Evolutionary conservation across 2,797 vertebrate species (phyloP).

Genomic region (Apogon hyalosoma): DNA sequence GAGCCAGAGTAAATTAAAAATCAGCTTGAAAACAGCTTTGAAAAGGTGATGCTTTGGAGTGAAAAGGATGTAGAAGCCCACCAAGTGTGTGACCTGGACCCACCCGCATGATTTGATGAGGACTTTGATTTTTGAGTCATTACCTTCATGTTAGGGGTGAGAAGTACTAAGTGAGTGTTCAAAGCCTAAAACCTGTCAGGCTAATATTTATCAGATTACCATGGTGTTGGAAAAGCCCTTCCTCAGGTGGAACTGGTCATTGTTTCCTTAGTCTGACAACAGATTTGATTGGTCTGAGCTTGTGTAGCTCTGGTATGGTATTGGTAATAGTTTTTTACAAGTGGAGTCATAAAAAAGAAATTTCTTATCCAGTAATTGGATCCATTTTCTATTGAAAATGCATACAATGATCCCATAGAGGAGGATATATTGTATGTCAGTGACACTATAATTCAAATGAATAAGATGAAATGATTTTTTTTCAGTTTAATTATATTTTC

Average conservation of each 20-base stretch:
- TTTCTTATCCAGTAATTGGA: no score
- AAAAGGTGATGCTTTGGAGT: conserved; percentile 67
- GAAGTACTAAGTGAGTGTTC: conserved; percentile 81
- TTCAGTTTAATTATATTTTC: no score
- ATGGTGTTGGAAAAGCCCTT: conserved; percentile 52
- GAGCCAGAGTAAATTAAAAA: conserved; percentile 59
- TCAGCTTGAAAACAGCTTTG: conserved; percentile 60
- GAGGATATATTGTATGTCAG: no score
- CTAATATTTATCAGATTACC: conserved; percentile 69
- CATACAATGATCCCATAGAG: no score
- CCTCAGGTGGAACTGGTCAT: conserved; percentile 51
- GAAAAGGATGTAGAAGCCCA: conserved; percentile 68
- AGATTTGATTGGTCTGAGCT: conserved; percentile 5
- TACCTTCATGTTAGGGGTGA: conserved; percentile 73
- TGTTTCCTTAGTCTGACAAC: conserved; percentile 22
- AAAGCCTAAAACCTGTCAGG: conserved; percentile 75
- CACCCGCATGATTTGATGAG: conserved; percentile 67
- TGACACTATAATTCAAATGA: no score
- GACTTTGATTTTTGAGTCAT: conserved; percentile 75
- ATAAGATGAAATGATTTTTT: no score
- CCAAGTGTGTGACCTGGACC: conserved; percentile 66
- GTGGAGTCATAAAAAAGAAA: no score
- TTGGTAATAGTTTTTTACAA: no score
- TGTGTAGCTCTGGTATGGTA: neutral
- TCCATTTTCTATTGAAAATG: no score